phyloP scores from a whole-genome alignment of 2,888 invertebrate species.

The Podotricha telesiphe region DNA sequence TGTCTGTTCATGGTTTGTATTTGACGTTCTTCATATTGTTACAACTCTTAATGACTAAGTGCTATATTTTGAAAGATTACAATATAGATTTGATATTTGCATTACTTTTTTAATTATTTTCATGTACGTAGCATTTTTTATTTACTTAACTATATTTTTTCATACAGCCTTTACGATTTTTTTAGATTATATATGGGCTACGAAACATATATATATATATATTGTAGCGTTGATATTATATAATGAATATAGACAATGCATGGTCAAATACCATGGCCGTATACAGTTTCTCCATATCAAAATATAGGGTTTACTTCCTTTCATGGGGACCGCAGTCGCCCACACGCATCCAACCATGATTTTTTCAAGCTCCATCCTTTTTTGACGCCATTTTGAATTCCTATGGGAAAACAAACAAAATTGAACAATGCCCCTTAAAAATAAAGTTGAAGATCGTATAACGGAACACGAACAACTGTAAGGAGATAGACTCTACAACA shows the following conservation, averaged over 20 bases:
- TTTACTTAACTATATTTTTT: too few relatives aligned
- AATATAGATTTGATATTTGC: too few relatives aligned
- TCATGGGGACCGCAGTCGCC: constrained; percentile 58
- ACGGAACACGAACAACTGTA: constrained; percentile 20
- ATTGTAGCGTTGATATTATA: not conserved
- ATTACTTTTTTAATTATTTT: too few relatives aligned
- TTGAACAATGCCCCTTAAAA: constrained; percentile 25
- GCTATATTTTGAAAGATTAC: too few relatives aligned
- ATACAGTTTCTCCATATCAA: constrained; percentile 37
- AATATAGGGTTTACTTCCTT: constrained; percentile 40
- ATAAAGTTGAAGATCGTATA: constrained; percentile 30
- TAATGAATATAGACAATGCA: not conserved
- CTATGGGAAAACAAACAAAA: constrained; percentile 47
- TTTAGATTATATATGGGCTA: too few relatives aligned
- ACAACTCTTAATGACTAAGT: too few relatives aligned
- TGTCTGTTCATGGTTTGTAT: too few relatives aligned
- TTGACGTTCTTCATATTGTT: too few relatives aligned
- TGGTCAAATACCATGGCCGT: constrained; percentile 12
- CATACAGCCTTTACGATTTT: too few relatives aligned
- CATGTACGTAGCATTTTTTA: too few relatives aligned
- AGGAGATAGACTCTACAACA: constrained; percentile 53
- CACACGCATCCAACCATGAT: constrained; percentile 71
- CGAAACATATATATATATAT: too few relatives aligned
- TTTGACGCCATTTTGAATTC: constrained; percentile 72
- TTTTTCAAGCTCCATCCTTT: constrained; percentile 74